A percentile compares a stretch with the other conserved stretches of the same genome.
Conservation (phyloP, 92 coral and sea anemone species). For the Zoanthus solanderi region DNA sequence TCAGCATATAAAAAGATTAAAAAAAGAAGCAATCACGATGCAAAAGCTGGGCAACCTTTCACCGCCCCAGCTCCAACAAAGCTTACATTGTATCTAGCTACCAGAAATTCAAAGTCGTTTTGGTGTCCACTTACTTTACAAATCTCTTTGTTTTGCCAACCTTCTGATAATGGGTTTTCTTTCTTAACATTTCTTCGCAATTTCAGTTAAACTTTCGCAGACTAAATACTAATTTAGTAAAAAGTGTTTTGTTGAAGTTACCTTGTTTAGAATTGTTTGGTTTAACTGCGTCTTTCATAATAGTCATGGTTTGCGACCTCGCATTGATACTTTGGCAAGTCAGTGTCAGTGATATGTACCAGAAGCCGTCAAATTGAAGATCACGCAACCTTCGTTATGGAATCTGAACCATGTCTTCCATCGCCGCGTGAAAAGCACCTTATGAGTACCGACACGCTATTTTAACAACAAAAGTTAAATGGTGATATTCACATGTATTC, state of each 20-base stretch:
- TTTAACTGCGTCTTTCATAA: not conserved
- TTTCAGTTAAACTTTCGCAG: not conserved
- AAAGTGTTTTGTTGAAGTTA: not conserved
- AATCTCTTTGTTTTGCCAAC: not conserved
- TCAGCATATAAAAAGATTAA: slow-evolving; percentile 36
- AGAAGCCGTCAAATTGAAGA: slow-evolving; percentile 10
- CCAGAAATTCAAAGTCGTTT: not conserved
- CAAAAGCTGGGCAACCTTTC: slow-evolving; percentile 3
- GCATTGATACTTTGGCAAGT: slow-evolving; percentile 18
- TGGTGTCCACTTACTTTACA: slow-evolving; percentile 1
- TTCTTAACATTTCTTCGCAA: not conserved
- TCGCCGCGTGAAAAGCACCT: slow-evolving; percentile 13
- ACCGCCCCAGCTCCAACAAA: not conserved
- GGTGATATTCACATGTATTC: slow-evolving; percentile 27
- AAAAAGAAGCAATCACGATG: slow-evolving; percentile 4
- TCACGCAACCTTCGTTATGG: slow-evolving; percentile 35
- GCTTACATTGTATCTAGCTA: not conserved
- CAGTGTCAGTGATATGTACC: not conserved
- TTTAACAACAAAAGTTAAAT: slow-evolving; percentile 30
- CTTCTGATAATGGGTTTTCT: not conserved
- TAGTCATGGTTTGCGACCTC: slow-evolving; percentile 19
- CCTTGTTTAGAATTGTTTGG: not conserved
- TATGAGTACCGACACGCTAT: slow-evolving; percentile 15
- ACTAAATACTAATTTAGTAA: not conserved
- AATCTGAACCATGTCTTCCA: slow-evolving; percentile 27